These are phyloP conservation scores for Pionites leucogaster DNA, from an alignment of 2,113 vertebrate genomes.

Conservation along the genomic window DNA sequence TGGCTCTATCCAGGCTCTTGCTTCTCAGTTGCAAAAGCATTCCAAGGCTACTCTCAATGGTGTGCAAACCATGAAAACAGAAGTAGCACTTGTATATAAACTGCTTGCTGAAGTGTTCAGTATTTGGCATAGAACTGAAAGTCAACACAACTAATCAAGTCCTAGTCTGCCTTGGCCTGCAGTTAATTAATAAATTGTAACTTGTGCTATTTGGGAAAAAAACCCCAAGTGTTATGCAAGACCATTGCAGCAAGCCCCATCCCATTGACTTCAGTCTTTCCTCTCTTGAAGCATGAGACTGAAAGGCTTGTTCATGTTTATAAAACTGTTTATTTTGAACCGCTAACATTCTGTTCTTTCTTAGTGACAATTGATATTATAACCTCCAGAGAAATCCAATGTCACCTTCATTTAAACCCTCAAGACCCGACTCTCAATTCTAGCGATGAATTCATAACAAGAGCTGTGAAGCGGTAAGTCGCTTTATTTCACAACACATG, in stretches of 20 bases:
- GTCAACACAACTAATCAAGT: not conserved
- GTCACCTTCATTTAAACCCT: constrained; percentile 70
- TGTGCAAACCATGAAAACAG: not conserved
- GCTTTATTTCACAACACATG: not conserved
- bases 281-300: not conserved
- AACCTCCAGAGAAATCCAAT: constrained; percentile 70
- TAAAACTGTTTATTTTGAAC: not conserved
- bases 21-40: not conserved
- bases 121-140: not conserved
- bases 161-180: not conserved
- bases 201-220: not conserved
- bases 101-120: not conserved
- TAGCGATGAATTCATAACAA: constrained; percentile 71
- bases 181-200: not conserved
- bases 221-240: not conserved
- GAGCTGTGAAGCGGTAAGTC: constrained; percentile 72
- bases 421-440: constrained; percentile 17
- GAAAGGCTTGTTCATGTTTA: not conserved
- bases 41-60: not conserved
- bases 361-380: constrained; percentile 78
- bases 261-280: not conserved
- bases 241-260: not conserved
- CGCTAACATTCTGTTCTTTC: not conserved
- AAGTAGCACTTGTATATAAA: not conserved
- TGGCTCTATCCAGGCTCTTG: not conserved